A percentile compares a stretch with the other conserved stretches of the same genome.
These are phyloP conservation scores for Plutomurus gul DNA, from an alignment of 1,140 invertebrate genomes.

Conservation along the genomic window DNA sequence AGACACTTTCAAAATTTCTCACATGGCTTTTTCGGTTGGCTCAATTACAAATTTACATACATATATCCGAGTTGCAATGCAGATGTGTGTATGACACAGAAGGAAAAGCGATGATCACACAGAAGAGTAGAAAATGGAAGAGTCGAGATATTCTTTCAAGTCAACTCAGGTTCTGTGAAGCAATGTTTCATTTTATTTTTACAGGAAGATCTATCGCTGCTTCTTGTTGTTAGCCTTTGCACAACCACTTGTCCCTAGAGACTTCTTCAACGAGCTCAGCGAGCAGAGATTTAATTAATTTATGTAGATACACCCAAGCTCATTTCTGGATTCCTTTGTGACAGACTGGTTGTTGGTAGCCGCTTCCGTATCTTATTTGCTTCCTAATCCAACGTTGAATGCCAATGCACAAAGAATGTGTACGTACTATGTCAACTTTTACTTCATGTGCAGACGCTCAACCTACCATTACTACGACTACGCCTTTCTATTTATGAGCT, in stretches of 20 bases:
- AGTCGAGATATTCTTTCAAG: neutral
- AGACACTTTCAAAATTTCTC: constrained; percentile 23
- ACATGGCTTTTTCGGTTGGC: neutral
- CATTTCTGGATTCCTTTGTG: neutral
- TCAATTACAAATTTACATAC: neutral
- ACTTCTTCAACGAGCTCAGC: constrained; percentile 19
- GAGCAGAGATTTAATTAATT: constrained; percentile 23
- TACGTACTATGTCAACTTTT: no score
- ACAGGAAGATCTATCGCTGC: neutral
- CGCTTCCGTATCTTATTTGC: neutral
- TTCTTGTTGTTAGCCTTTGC: neutral
- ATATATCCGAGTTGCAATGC: no score
- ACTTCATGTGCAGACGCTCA: no score
- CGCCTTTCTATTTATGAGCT: no score
- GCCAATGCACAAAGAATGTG: no score
- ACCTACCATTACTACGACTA: no score
- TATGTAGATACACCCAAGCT: constrained; percentile 19
- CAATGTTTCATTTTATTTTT: constrained; percentile 12
- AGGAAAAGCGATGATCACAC: neutral
- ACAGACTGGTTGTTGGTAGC: neutral
- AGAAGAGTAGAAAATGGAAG: neutral
- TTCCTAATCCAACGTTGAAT: neutral
- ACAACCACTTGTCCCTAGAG: constrained; percentile 22
- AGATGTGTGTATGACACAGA: neutral
- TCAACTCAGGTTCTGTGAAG: neutral